Base-by-base conservation (phyloP, 1,140 invertebrate genomes). In the Lineus longissimus region DNA sequence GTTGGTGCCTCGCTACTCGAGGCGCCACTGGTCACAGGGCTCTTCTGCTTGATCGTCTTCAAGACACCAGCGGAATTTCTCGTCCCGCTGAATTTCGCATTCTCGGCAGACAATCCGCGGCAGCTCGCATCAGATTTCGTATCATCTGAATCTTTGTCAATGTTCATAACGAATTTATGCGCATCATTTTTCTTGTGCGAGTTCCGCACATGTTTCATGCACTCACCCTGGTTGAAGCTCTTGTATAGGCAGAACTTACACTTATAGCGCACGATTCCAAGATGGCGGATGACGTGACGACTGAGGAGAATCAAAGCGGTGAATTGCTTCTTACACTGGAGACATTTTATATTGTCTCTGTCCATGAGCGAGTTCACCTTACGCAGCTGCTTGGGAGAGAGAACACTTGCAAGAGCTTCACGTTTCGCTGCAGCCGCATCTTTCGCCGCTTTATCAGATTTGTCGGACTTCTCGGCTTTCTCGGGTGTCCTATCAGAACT, bases 241-340 rank as follows among this genome's bases (percentile, higher is more conserved):
- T 72, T 74, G 64, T 77, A 82, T 7, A 69, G 59, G 66, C 81
- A 83, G 19, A 78, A 56, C 29, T 77, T 78, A 62, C 81, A 83
- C 59, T 80, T 77, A 62, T 73, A 83, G 7, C 81, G 68, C n/a
- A 73, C 73, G 79, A 79, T 82, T 7, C 79, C 80, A 40, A 83
- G 70, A 64, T 83, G 81, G 17, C 75, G 67, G 9, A 81, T 78
- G 25, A 75, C 76, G 68, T 83, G 81, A 15, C 78, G 72, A 6
- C 77, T 70, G n/a, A 82, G 64, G 69, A 80, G 81, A 11, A 76
- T 80, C 31, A 75, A 66, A n/a, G 70, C 72, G 11, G 70, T 70
- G 63, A 76, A 81, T 17, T 62, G 64, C 36, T 72, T 68, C 17
- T 73, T 65, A 71, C 81, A 83, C 47, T 79, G 70, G n/a, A 73